These are phyloP conservation scores for Alectoris magna DNA, from an alignment of 2,797 vertebrate species.

Conservation along the genomic window DNA sequence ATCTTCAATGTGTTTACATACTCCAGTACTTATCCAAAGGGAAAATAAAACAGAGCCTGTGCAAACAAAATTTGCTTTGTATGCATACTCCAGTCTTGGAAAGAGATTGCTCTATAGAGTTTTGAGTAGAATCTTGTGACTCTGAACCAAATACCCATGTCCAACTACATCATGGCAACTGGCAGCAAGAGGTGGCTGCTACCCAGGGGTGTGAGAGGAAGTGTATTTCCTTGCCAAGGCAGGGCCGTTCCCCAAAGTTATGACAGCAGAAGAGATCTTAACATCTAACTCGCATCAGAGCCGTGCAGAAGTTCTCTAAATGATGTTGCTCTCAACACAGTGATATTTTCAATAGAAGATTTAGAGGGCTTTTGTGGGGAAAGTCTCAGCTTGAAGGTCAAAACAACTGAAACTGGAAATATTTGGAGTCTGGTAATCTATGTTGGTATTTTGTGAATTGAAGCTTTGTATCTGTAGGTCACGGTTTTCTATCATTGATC, in stretches of 20 bases:
- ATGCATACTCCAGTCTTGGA: background rate
- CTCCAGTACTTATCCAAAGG: background rate
- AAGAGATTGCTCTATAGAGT: background rate
- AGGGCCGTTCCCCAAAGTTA: too few species aligned
- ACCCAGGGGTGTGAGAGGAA: background rate
- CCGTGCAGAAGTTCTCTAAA: background rate
- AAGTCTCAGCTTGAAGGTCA: slow-evolving; percentile 4
- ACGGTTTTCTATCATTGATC: background rate
- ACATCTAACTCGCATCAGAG: background rate
- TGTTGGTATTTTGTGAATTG: background rate
- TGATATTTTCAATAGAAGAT: background rate
- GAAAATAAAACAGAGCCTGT: background rate
- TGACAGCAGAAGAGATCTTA: background rate
- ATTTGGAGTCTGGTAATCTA: slow-evolving; percentile 4
- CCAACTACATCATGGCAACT: background rate
- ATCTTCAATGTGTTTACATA: background rate
- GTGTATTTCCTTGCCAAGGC: background rate
- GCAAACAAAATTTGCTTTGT: background rate
- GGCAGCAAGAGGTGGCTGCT: background rate
- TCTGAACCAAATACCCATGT: background rate
- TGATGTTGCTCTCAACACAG: background rate
- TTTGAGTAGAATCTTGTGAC: background rate
- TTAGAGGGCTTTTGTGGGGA: background rate
- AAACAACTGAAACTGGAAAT: background rate
- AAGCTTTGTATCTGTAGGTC: background rate